Base-by-base conservation (phyloP, 2,888 invertebrate species). In the Coenonympha glycerion region DNA sequence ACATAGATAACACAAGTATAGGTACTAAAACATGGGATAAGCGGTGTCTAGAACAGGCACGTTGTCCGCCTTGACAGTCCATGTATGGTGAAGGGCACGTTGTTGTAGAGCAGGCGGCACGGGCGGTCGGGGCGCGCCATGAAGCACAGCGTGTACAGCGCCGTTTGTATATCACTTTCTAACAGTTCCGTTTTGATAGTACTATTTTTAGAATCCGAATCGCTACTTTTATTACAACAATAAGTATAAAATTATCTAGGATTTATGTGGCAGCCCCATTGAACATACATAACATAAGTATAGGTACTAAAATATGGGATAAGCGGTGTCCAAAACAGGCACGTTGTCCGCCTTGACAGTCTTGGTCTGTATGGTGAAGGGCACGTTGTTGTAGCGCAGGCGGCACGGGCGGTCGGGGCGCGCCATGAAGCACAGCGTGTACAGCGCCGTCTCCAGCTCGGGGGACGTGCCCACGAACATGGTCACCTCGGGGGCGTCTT, bases 391-490 rank as follows among this genome's bases (percentile, higher is more conserved):
- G 65, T 66, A 75, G 3, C 74, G 78, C 28, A 96, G 88, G 0
- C 91, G 92, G 72, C 96, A 96, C 0, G 90, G 88, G 53, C 90
- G 80, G 72, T 95, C 93, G 0, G 94, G 92, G 51, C 95, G 90
- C 3, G 93, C 83, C 70, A 95, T 88, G 81, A 95, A 96, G 77
- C 97, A 98, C 3, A 96, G 89, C 0, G 96, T 94, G 82, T 96
- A 97, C 4, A 97, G 74, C 0, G 96, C 94, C 73, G 95, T 89
- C 76, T 98, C 97, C 59, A 97, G 85, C 76, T 97, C 97, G 0
- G 97, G 97, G 34, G 95, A 95, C 0, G 95, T 95, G 21, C 95
- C 95, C 44, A 95, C 89, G 70, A 95, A 95, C 89, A 95, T 90
- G 0, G 90, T 91, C 44, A 93, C 91, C 16, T 93, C 93, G 0